A percentile compares a stretch with the other conserved stretches of the same genome.
phyloP scores from a whole-genome alignment of 1,140 invertebrate genomes.

The Paraescarpia echinospica region DNA sequence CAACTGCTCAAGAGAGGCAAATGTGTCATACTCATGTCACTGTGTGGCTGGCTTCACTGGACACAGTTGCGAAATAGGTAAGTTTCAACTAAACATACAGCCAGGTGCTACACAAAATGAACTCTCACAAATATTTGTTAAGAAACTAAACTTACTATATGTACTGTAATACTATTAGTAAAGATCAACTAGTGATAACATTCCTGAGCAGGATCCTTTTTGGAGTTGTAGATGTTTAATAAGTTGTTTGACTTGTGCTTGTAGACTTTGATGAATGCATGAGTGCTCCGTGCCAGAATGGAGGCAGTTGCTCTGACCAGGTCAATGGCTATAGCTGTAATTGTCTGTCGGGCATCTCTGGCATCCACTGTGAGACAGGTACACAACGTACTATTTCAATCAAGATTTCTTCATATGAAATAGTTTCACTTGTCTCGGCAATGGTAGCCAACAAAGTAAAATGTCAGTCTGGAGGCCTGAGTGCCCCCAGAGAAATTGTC shows the following conservation, averaged over 20 bases:
- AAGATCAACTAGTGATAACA: not conserved
- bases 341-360: not conserved
- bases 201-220: not conserved
- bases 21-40: not conserved
- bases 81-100: not conserved
- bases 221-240: not conserved
- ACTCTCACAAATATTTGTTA: not conserved
- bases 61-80: constrained; percentile 12
- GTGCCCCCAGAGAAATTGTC: too few species aligned
- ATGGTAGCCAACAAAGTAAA: too few species aligned
- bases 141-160: not conserved
- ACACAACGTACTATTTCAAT: not conserved
- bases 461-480: too few species aligned
- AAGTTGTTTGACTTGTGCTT: not conserved
- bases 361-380: not conserved
- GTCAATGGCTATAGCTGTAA: not conserved
- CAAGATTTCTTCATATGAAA: not conserved
- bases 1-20: constrained; percentile 1
- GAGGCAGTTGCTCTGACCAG: not conserved
- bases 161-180: not conserved
- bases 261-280: not conserved
- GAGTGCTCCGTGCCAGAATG: not conserved
- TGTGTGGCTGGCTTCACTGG: constrained; percentile 14
- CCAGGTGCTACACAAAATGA: not conserved
- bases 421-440: not conserved